These are phyloP conservation scores for Halictus rubicundus DNA, from an alignment of 1,140 invertebrate genomes.

Conservation along the genomic window DNA sequence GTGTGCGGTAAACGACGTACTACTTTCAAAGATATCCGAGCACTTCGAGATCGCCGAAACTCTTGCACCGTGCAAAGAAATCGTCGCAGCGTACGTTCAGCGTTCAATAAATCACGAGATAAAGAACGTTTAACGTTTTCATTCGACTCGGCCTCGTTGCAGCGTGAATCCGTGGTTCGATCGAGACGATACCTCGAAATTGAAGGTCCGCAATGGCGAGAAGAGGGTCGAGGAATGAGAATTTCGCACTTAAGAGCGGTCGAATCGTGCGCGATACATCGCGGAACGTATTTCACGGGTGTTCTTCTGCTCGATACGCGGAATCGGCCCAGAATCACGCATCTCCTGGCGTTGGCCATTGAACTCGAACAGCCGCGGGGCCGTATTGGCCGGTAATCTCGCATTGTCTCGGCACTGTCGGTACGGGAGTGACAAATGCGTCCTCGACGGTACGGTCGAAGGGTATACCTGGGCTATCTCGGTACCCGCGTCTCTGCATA, in stretches of 20 bases:
- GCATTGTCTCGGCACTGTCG: constrained; percentile 59
- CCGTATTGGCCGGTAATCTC: constrained; percentile 58
- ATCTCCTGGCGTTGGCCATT: background rate
- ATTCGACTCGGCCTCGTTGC: too few species aligned
- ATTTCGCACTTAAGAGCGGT: constrained; percentile 14
- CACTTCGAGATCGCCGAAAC: too few species aligned
- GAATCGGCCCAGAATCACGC: constrained; percentile 25
- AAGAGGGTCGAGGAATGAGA: background rate
- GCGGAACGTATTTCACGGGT: constrained; percentile 18
- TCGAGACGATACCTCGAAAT: too few species aligned
- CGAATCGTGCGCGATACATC: background rate
- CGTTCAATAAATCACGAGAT: too few species aligned
- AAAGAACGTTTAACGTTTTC: too few species aligned
- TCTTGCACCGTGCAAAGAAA: too few species aligned
- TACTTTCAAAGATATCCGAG: too few species aligned
- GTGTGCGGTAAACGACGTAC: too few species aligned
- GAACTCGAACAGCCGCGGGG: constrained; percentile 10
- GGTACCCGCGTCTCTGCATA: constrained; percentile 53
- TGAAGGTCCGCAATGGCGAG: background rate
- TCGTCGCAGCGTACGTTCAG: too few species aligned
- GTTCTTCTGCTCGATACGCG: constrained; percentile 27
- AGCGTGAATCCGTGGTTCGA: too few species aligned
- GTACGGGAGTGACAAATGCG: constrained; percentile 65
- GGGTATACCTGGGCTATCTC: constrained; percentile 61
- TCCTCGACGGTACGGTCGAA: constrained; percentile 48